Evolutionary conservation across 2,888 invertebrate genomes (phyloP).

Genomic region (Diarsia brunnea): DNA sequence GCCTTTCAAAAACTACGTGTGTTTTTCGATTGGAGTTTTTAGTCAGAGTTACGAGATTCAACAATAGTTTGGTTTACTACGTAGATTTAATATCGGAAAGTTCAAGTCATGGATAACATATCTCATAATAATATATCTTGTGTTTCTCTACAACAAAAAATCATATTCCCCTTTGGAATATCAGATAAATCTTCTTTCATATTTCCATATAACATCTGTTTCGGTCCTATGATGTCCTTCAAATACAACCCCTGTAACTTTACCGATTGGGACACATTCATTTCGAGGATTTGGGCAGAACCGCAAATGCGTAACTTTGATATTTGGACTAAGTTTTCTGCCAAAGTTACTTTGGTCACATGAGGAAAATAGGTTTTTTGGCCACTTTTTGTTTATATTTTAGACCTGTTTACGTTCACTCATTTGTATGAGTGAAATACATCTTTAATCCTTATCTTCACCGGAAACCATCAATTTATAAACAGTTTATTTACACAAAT

Average conservation of each 20-base stretch:
- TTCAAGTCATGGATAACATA: neutral
- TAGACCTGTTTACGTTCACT: too few relatives aligned
- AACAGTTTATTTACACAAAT: neutral
- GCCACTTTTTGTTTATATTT: too few relatives aligned
- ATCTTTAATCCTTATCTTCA: neutral
- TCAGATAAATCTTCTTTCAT: neutral
- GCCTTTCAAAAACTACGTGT: neutral
- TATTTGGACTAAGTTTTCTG: slow-evolving; percentile 9
- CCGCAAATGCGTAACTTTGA: neutral
- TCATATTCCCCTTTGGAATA: neutral
- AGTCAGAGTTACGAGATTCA: too few relatives aligned
- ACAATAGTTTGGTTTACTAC: neutral
- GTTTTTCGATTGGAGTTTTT: neutral
- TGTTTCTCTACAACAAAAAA: neutral
- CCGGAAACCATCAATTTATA: neutral
- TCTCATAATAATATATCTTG: neutral
- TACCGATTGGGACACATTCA: slow-evolving; percentile 3
- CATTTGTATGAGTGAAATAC: too few relatives aligned
- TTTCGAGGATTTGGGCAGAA: slow-evolving; percentile 11
- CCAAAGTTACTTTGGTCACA: neutral
- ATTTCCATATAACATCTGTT: slow-evolving; percentile 1
- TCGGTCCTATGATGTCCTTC: neutral
- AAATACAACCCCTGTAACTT: slow-evolving; percentile 34
- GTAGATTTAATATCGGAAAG: neutral
- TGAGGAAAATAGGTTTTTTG: neutral